Base-by-base conservation (phyloP, 2,888 invertebrate species). In the Dexiosoma caninum region DNA sequence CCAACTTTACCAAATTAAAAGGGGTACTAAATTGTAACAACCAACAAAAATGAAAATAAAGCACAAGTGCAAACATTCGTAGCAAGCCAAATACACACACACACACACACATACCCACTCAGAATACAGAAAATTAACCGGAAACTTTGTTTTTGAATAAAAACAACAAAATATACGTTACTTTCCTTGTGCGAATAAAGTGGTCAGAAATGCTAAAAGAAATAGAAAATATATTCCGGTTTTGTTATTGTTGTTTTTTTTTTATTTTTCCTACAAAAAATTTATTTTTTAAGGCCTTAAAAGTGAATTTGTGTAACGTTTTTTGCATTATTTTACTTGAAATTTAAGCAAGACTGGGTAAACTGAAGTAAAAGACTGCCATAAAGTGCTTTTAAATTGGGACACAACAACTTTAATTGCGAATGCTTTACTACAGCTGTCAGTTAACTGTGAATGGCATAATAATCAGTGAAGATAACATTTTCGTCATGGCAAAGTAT, bases 1-100 rank as follows among this genome's bases (percentile, higher is more conserved):
- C 55, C 55, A 72, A 64, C 42, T 64, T 55, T 35, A 72, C 35
- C 44, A 44, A 72, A 62, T 64, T 64, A 72, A 72, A 64, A 64
- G 27, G 37, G 19, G 21, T 53, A 44, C n/a, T 21, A 44, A 55
- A 55, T 23, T 51, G 30, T 23, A 72, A 53, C 32, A 42, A 62
- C n/a, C n/a, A n/a, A 51, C n/a, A 44, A 35, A 16, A 32, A 44
- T 2, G 35, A 64, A 23, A 72, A 23, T 44, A 2, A 35, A 72
- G 51, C 23, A 72, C 42, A 62, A 72, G 53, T 44, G 23, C 32
- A 64, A 72, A 55, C n/a, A 69, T 37, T 51, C 30, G n/a, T 10
- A 27, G 32, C 14, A 72, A 42, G 12, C 12, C 42, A 19, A 19
- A 19, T 2, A 27, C 8, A 35, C n/a, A 14, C 5, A 51, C 10